These are phyloP conservation scores for Halesus radiatus DNA, from an alignment of 1,140 invertebrate species.

Conservation along the genomic window DNA sequence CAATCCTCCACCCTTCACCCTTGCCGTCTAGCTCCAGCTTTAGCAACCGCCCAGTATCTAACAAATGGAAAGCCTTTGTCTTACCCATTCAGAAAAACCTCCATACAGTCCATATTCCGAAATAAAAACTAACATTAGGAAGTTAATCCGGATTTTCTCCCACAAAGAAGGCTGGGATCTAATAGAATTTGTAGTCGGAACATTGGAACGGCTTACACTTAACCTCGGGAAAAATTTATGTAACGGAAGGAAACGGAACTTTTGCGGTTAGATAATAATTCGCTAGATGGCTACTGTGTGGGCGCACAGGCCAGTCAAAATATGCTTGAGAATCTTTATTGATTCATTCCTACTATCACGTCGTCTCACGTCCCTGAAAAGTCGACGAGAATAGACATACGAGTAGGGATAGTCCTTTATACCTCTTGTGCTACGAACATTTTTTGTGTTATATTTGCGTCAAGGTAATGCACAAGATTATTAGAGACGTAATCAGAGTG, in stretches of 20 bases:
- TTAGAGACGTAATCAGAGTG: no score
- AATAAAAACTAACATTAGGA: slow-evolving; percentile 22
- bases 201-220: slow-evolving; percentile 5
- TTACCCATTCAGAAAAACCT: background rate
- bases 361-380: background rate
- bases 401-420: no score
- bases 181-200: slow-evolving; percentile 24
- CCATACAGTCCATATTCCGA: background rate
- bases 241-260: slow-evolving; percentile 13
- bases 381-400: no score
- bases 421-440: no score
- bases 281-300: background rate
- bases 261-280: slow-evolving; percentile 29
- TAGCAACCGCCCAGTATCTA: slow-evolving; percentile 6
- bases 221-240: slow-evolving; percentile 15
- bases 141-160: slow-evolving; percentile 22
- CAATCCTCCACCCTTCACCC: background rate
- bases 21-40: background rate
- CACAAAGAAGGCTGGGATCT: background rate
- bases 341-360: no score
- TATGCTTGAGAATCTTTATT: background rate
- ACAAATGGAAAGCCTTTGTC: slow-evolving; percentile 48
- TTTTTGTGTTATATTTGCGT: no score
- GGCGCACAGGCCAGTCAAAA: background rate
- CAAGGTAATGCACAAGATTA: no score